Evolutionary conservation across 2,888 invertebrate genomes (phyloP).

Genomic region (Lasioglossum calceatum): DNA sequence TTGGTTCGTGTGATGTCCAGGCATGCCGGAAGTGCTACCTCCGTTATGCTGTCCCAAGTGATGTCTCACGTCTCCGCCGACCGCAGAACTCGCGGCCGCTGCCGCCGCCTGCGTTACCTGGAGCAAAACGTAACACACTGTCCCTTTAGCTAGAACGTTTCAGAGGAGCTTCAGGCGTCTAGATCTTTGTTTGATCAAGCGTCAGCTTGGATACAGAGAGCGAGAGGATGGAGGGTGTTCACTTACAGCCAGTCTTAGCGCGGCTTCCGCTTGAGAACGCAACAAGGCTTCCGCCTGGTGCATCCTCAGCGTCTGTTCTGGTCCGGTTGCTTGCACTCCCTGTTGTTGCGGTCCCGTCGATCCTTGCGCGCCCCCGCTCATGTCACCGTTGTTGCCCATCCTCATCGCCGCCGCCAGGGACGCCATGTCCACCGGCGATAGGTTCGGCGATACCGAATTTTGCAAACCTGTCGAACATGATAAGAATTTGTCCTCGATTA

Average conservation of each 20-base stretch:
- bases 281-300: constrained; percentile 92
- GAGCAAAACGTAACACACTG: not conserved
- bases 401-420: constrained; percentile 83
- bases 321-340: constrained; percentile 80
- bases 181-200: not conserved
- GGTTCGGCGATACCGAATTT: constrained; percentile 83
- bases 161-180: not conserved
- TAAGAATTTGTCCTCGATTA: not conserved
- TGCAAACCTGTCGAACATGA: constrained; percentile 76
- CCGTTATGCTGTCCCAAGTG: constrained; percentile 83
- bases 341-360: constrained; percentile 82
- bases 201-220: not conserved
- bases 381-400: constrained; percentile 85
- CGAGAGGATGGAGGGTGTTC: not conserved
- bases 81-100: constrained; percentile 83
- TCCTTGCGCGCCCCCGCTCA: constrained; percentile 82
- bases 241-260: constrained; percentile 91
- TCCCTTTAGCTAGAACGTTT: not conserved
- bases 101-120: constrained; percentile 83
- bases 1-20: constrained; percentile 83
- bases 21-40: constrained; percentile 80
- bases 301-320: constrained; percentile 87
- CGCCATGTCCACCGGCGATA: constrained; percentile 83
- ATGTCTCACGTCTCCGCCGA: constrained; percentile 83
- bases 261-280: constrained; percentile 94